Percentiles rank a stretch among this genome's conserved stretches.
Evolutionary conservation across 2,113 vertebrate genomes (phyloP).

Genomic region (Dromaius novaehollandiae): DNA sequence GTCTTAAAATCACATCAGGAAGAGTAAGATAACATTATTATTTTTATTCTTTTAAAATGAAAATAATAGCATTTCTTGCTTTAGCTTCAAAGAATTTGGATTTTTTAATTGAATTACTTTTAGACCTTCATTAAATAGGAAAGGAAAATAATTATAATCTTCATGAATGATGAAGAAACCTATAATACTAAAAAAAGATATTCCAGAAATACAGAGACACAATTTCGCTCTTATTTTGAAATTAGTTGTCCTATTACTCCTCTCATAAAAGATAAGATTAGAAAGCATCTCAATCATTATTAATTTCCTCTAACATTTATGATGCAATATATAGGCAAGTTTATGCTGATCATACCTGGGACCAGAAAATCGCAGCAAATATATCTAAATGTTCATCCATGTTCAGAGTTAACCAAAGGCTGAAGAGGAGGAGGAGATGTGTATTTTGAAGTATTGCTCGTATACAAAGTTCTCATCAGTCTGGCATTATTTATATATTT

Average conservation of each 20-base stretch:
- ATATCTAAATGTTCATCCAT: background rate
- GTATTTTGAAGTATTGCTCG: background rate
- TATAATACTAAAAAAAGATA: background rate
- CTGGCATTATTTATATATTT: background rate
- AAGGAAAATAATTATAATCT: background rate
- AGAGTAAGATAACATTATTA: background rate
- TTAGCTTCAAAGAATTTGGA: background rate
- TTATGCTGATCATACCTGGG: background rate
- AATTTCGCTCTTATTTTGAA: background rate
- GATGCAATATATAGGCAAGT: background rate
- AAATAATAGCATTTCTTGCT: background rate
- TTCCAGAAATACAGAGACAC: background rate
- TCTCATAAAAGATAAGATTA: background rate
- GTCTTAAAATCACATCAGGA: background rate
- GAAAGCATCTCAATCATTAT: background rate
- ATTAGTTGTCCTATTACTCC: background rate
- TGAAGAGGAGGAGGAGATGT: background rate
- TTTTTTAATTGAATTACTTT: background rate
- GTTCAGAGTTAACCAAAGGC: background rate
- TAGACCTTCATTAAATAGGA: background rate
- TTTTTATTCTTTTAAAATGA: background rate
- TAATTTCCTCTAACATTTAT: slow-evolving; percentile 29
- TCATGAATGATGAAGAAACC: background rate
- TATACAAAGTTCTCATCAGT: background rate
- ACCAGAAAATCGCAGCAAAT: background rate